Conservation (phyloP, 92 coral and sea anemone species). For the Anthopleura xanthogrammica region DNA sequence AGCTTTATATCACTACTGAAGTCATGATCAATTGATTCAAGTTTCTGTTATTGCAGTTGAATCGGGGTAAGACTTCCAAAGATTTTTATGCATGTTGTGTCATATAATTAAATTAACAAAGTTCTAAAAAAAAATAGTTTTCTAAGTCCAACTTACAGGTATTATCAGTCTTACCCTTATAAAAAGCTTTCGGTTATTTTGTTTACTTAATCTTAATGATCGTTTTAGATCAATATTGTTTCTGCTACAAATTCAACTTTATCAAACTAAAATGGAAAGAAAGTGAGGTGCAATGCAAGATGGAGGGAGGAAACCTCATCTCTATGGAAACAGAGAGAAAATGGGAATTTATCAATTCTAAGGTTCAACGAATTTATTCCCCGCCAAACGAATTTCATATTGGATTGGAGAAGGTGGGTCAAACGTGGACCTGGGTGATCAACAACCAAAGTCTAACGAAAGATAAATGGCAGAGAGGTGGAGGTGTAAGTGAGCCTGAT, state of each 20-base stretch:
- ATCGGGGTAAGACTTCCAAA: too few species aligned
- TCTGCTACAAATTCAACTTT: constrained; percentile 9
- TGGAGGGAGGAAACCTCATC: constrained; percentile 13
- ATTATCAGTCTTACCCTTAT: neutral
- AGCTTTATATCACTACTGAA: too few species aligned
- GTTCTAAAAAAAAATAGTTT: too few species aligned
- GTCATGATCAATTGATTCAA: too few species aligned
- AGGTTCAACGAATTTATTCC: constrained; percentile 1
- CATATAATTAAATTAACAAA: too few species aligned
- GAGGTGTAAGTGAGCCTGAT: neutral
- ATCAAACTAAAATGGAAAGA: neutral
- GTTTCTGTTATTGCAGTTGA: too few species aligned
- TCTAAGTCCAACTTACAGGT: too few species aligned
- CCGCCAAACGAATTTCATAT: constrained; percentile 11
- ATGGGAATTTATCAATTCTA: constrained; percentile 11
- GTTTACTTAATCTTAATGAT: neutral
- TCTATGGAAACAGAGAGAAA: constrained; percentile 18
- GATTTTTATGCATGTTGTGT: too few species aligned
- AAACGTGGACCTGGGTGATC: constrained; percentile 11
- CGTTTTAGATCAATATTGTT: neutral
- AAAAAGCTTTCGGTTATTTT: neutral
- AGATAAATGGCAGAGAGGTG: constrained; percentile 15
- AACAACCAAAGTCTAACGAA: neutral
- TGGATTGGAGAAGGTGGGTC: constrained; percentile 1
- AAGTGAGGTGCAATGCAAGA: neutral